Base-by-base conservation (phyloP, 2,797 vertebrate species). In the Sebastes cheni region DNA sequence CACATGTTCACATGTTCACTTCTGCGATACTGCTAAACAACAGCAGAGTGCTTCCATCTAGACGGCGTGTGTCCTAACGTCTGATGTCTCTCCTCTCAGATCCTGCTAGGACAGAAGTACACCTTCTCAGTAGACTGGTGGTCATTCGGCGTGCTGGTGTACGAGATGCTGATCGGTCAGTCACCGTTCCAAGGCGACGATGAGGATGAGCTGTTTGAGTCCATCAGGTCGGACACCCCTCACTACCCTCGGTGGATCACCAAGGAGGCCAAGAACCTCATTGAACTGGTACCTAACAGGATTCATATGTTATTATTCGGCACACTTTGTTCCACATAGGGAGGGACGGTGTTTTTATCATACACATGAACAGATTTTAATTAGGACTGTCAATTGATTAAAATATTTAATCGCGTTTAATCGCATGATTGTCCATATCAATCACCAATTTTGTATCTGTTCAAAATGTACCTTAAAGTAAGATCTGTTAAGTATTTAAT, bases 121-220 rank as follows among this genome's bases (percentile, higher is more conserved):
- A 96, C 97, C 0, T 99, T 99, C 95, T 99, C 99, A 0, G 98
- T 99, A 85, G 99, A 99, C 95, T 99, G 98, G 98, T 99, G 99
- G 99, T 99, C 99, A 0, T 99, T 99, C 1, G 99, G 98, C n/a
- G 99, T 99, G 77, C 95, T 99, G 64, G 95, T 99, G 6, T 99
- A 99, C 0, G 99, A 99, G 93, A 99, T 99, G 99, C 95, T 99
- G 72, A 99, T 99, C 50, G 99, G 98, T 46, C 99, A 99, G 86
- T 99, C 98, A 2, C 99, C 99, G 1, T 99, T 99, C 96, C 98
- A 99, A 1, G 99, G 99, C 0, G 98, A 99, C 0, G 97, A 98
- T 50, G 99, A 99, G 78, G 98, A 99, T 2, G 97, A 99, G 36
- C 91, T 99, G 79, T 99, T 99, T 18, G 98, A 99, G 89, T 98